phyloP scores from a whole-genome alignment of 2,888 invertebrate genomes.

The Abscondita cerata region DNA sequence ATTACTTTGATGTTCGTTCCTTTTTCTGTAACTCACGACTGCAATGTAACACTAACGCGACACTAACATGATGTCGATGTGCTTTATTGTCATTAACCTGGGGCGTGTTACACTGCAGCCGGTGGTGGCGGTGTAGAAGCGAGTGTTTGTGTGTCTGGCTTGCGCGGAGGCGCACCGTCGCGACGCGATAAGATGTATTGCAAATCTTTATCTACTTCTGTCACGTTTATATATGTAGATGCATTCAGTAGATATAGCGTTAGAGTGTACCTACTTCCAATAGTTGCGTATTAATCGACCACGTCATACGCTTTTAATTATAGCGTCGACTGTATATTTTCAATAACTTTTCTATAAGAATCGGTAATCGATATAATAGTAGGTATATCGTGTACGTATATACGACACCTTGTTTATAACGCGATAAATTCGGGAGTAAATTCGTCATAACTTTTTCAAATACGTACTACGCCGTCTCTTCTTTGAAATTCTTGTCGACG shows the following conservation, averaged over 20 bases:
- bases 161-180: conserved; percentile 42
- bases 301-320: conserved; percentile 15
- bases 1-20: conserved; percentile 58
- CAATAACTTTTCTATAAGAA: conserved; percentile 23
- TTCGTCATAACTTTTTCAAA: conserved; percentile 12
- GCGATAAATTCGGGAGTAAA: neutral
- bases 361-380: conserved; percentile 29
- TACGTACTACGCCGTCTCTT: too few species aligned
- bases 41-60: conserved; percentile 61
- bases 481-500: too few species aligned
- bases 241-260: conserved; percentile 29
- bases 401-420: conserved; percentile 5
- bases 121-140: conserved; percentile 56
- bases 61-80: conserved; percentile 59
- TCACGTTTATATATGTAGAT: conserved; percentile 27
- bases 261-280: conserved; percentile 10
- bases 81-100: conserved; percentile 55
- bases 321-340: conserved; percentile 20
- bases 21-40: conserved; percentile 58
- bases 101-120: conserved; percentile 59
- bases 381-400: conserved; percentile 17
- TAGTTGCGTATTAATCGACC: neutral
- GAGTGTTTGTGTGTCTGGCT: conserved; percentile 56
- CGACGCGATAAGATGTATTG: conserved; percentile 25
- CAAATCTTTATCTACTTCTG: conserved; percentile 22